These are phyloP conservation scores for Rallus limicola DNA, from an alignment of 2,113 vertebrate species.

Conservation along the genomic window DNA sequence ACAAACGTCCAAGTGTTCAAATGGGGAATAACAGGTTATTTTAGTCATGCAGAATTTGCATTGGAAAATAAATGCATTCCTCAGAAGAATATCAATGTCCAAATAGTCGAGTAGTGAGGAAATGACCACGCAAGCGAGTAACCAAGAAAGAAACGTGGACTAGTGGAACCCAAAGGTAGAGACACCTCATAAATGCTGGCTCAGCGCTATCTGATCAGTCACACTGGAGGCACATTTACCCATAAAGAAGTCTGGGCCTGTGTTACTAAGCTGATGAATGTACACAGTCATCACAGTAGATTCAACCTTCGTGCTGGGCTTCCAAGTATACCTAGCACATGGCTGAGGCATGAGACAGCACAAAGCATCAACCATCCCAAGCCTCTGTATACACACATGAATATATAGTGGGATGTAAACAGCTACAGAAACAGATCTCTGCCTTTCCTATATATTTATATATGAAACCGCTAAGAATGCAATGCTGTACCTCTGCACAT, in stretches of 20 bases:
- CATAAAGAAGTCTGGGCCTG: neutral
- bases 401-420: neutral
- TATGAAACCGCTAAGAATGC: neutral
- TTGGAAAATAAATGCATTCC: neutral
- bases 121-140: accelerated
- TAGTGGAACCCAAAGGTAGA: neutral
- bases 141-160: neutral
- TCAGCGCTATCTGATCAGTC: accelerated
- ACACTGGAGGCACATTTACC: accelerated
- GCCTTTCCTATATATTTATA: neutral
- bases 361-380: neutral
- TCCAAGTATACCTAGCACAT: accelerated
- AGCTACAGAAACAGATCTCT: neutral
- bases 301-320: neutral
- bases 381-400: accelerated
- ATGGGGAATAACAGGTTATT: neutral
- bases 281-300: neutral
- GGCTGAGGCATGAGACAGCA: neutral
- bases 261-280: neutral
- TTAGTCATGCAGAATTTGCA: accelerated
- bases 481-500: accelerated
- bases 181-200: neutral
- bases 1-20: neutral
- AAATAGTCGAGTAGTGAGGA: accelerated
- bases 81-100: neutral